Evolutionary conservation across 2,888 invertebrate species (phyloP).

Genomic region (Eudasyphora cyanicolor): DNA sequence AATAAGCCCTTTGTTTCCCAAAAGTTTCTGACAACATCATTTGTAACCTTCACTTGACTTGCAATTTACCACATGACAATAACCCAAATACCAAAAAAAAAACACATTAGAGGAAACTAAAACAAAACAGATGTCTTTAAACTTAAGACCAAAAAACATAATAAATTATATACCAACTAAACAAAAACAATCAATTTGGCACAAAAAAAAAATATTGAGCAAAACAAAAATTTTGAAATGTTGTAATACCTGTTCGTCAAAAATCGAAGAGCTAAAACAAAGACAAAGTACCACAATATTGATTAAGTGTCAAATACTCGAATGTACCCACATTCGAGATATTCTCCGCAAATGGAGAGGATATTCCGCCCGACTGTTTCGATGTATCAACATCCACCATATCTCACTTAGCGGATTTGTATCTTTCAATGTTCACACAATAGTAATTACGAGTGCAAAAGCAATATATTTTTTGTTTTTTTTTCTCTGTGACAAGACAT

Average conservation of each 20-base stretch:
- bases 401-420: not conserved
- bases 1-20: not conserved
- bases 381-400: too few relatives aligned
- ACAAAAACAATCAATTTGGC: not conserved
- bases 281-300: not conserved
- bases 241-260: not conserved
- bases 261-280: not conserved
- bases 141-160: not conserved
- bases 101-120: constrained; percentile 1
- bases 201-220: not conserved
- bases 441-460: not conserved
- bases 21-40: not conserved
- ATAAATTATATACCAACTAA: not conserved
- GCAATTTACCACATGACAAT: constrained; percentile 15
- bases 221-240: not conserved
- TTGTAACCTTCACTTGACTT: not conserved
- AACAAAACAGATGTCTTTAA: not conserved
- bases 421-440: not conserved
- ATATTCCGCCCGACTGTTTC: not conserved
- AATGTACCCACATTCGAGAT: not conserved
- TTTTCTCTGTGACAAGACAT: not conserved
- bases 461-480: not conserved
- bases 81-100: constrained; percentile 45
- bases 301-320: constrained; percentile 10
- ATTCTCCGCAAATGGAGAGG: not conserved